Percentiles rank a stretch among this genome's conserved stretches.
These are phyloP conservation scores for Chondrilla cf. caribensis DNA, from an alignment of 37 sponge, comb jelly and placozoan genomes.

Conservation along the genomic window DNA sequence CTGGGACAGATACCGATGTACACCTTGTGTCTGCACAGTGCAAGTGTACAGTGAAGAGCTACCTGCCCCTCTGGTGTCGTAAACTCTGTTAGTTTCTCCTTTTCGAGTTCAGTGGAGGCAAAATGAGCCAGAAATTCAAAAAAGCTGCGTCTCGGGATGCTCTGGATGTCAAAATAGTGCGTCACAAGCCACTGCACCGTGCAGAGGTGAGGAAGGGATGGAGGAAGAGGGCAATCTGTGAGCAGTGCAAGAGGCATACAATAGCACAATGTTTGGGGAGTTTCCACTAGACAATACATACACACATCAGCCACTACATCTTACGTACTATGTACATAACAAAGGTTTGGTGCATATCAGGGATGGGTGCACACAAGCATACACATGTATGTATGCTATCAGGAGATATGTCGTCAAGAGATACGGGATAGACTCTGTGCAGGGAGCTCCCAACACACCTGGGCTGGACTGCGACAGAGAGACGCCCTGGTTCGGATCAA, in stretches of 20 bases:
- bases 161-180: slow-evolving; percentile 79
- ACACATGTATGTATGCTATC: too few species aligned
- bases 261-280: not conserved
- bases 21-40: too few species aligned
- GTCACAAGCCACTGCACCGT: slow-evolving; percentile 50
- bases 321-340: too few species aligned
- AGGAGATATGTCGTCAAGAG: too few species aligned
- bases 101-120: slow-evolving; percentile 78
- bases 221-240: slow-evolving; percentile 41
- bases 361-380: too few species aligned
- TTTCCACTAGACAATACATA: not conserved
- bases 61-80: slow-evolving; percentile 82
- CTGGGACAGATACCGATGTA: too few species aligned
- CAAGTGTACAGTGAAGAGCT: not conserved
- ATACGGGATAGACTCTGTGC: too few species aligned
- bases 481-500: slow-evolving; percentile 39
- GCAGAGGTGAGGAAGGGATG: slow-evolving; percentile 47
- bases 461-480: slow-evolving; percentile 37
- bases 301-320: too few species aligned
- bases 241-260: not conserved
- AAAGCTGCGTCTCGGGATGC: slow-evolving; percentile 81
- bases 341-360: too few species aligned
- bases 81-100: slow-evolving; percentile 89
- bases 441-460: slow-evolving; percentile 22
- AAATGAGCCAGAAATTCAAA: slow-evolving; percentile 86